A percentile compares a stretch with the other conserved stretches of the same genome.
Evolutionary conservation across 2,113 vertebrate genomes (phyloP).

Genomic region (Mesembrinibis cayennensis): DNA sequence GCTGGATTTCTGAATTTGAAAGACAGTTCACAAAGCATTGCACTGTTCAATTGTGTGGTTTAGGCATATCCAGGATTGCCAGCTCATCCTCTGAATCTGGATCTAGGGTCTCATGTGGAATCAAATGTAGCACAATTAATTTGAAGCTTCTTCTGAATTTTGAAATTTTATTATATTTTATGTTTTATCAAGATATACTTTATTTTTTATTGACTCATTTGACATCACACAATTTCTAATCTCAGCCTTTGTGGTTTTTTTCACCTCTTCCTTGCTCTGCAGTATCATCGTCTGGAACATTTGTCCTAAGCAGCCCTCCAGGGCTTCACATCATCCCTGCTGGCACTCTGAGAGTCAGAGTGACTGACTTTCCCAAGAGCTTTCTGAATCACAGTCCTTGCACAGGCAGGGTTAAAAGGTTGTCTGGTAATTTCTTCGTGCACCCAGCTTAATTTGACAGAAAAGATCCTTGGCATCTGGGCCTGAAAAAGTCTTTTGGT

Average conservation of each 20-base stretch:
- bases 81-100: neutral
- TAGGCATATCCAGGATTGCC: neutral
- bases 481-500: neutral
- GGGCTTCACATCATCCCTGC: neutral
- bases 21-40: neutral
- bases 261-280: neutral
- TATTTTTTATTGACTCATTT: neutral
- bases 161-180: neutral
- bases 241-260: neutral
- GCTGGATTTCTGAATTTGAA: neutral
- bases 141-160: neutral
- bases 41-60: neutral
- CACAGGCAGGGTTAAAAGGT: neutral
- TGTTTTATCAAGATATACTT: neutral
- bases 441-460: neutral
- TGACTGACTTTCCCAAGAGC: neutral
- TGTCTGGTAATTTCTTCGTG: neutral
- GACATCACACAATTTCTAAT: neutral
- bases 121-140: neutral
- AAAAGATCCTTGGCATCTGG: neutral
- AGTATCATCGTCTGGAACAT: neutral
- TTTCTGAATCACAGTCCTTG: neutral
- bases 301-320: neutral
- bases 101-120: neutral
- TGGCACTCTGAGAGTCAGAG: neutral